Conservation (phyloP, 30 jellyfish, hydroid and myxozoan species). For the Cassiopea xamachana region DNA sequence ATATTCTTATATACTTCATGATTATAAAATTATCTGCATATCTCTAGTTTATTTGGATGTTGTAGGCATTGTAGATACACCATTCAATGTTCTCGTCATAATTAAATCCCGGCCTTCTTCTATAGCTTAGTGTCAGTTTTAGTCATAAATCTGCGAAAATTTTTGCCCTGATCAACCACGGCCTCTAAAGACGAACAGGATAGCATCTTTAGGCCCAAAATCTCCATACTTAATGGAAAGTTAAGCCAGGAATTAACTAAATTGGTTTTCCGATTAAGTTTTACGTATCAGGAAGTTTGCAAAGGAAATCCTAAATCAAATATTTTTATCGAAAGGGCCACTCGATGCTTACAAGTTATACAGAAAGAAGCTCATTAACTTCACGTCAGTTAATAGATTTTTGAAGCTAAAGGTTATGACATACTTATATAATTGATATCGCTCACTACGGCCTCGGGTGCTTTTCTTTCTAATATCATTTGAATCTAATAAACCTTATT, state of each 20-base stretch:
- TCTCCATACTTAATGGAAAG: not conserved
- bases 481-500: no score
- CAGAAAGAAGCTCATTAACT: not conserved
- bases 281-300: conserved; percentile 3
- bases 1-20: no score
- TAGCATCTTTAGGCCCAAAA: not conserved
- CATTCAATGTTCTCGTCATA: not conserved
- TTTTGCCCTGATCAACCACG: not conserved
- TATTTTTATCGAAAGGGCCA: not conserved
- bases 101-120: not conserved
- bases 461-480: no score
- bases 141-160: not conserved
- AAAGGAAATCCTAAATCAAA: not conserved
- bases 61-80: not conserved
- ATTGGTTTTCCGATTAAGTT: conserved; percentile 2
- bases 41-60: no score
- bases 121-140: not conserved
- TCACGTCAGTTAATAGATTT: no score
- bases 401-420: no score
- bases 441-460: no score
- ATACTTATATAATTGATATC: no score
- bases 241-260: not conserved
- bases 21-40: no score
- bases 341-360: not conserved
- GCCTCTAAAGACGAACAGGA: not conserved